phyloP scores from a whole-genome alignment of 1,140 invertebrate species.

The Drosophila pachea region DNA sequence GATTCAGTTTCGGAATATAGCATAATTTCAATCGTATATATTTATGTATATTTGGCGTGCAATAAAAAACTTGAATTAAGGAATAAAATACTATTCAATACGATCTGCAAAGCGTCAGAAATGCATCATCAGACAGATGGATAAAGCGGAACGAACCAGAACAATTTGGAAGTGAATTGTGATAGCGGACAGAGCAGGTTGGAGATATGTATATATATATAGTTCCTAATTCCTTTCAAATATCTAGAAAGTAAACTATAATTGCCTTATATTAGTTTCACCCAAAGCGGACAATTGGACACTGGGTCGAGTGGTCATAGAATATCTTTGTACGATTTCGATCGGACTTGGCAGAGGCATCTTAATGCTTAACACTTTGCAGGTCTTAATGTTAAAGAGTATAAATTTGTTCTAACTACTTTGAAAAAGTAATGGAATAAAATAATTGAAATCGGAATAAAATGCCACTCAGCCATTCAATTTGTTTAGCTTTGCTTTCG shows the following conservation, averaged over 20 bases:
- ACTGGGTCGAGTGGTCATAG: background rate
- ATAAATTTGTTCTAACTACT: constrained; percentile 51
- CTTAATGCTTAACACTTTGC: constrained; percentile 2
- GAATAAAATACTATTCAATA: constrained; percentile 27
- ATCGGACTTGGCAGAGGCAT: constrained; percentile 16
- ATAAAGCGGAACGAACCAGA: constrained; percentile 11
- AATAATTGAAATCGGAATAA: constrained; percentile 44
- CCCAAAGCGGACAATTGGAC: background rate
- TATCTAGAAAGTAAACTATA: background rate
- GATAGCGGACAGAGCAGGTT: background rate
- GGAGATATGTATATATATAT: background rate
- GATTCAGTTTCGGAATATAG: constrained; percentile 4
- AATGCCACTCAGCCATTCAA: constrained; percentile 74
- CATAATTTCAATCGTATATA: background rate
- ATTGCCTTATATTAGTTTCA: background rate
- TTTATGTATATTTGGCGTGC: constrained; percentile 16
- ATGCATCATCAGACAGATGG: background rate
- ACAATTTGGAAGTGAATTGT: background rate
- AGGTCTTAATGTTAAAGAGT: constrained; percentile 27
- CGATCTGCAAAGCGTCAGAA: constrained; percentile 6
- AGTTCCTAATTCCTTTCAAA: background rate
- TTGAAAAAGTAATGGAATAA: constrained; percentile 54
- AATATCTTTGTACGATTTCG: constrained; percentile 3
- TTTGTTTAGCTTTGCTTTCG: constrained; percentile 38
- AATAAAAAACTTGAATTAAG: constrained; percentile 10